Evolutionary conservation across 2,113 vertebrate genomes (phyloP).

Genomic region (Takifugu bimaculatus): DNA sequence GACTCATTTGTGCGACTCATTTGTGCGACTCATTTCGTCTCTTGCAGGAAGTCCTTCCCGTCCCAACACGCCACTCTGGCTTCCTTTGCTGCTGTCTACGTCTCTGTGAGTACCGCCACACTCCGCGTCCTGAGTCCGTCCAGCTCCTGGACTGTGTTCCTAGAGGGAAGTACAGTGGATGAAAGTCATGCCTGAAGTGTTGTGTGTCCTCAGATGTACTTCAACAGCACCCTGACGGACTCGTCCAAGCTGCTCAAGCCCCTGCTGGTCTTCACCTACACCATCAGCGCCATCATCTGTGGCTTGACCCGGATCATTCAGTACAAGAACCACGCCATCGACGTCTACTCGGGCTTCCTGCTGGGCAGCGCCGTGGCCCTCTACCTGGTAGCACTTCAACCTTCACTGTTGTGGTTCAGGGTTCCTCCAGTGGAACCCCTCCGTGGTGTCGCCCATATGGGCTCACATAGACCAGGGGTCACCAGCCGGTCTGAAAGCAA

Average conservation of each 20-base stretch:
- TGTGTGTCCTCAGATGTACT: constrained; percentile 90
- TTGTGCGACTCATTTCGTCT: constrained; percentile 23
- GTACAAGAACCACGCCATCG: constrained; percentile 95
- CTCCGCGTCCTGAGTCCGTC: neutral
- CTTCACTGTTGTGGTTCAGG: neutral
- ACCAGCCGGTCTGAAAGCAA: too few relatives aligned
- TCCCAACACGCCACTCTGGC: constrained; percentile 96
- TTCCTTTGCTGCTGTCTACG: constrained; percentile 94
- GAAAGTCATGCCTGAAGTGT: neutral
- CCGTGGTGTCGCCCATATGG: neutral
- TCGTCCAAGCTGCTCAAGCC: constrained; percentile 97
- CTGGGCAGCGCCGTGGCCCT: constrained; percentile 92
- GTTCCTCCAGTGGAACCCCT: too few relatives aligned
- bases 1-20: too few relatives aligned
- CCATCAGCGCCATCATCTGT: constrained; percentile 95
- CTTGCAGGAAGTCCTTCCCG: constrained; percentile 94
- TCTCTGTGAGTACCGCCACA: constrained; percentile 86
- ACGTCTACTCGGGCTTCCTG: constrained; percentile 96
- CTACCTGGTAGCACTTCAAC: constrained; percentile 80
- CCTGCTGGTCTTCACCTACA: constrained; percentile 92
- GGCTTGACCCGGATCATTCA: constrained; percentile 96
- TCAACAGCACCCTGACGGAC: constrained; percentile 95
- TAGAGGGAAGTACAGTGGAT: neutral
- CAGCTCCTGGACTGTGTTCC: neutral
- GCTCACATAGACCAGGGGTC: neutral